phyloP scores from a whole-genome alignment of 2,888 invertebrate genomes.

The Callimorpha dominula region DNA sequence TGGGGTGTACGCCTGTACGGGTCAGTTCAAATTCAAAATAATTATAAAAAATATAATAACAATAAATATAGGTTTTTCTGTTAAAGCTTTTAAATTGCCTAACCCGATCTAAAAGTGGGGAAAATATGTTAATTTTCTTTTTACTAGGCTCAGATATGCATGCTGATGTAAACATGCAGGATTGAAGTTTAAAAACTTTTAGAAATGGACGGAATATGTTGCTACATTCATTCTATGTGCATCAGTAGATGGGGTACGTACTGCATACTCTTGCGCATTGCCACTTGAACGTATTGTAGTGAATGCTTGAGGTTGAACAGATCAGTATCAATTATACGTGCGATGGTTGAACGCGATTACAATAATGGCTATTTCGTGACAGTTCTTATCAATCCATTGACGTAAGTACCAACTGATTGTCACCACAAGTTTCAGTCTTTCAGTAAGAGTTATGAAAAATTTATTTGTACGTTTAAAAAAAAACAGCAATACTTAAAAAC shows the following conservation, averaged over 20 bases:
- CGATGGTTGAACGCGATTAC: slow-evolving; percentile 43
- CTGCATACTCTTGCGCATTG: neutral
- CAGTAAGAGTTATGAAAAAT: neutral
- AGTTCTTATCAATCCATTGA: slow-evolving; percentile 51
- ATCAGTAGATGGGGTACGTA: neutral
- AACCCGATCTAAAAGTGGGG: too few relatives aligned
- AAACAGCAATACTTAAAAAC: neutral
- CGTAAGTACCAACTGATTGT: slow-evolving; percentile 35
- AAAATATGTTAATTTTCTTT: too few relatives aligned
- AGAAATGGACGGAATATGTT: neutral
- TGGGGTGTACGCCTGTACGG: too few relatives aligned
- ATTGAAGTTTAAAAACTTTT: too few relatives aligned
- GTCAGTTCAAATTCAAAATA: too few relatives aligned
- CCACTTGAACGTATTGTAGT: slow-evolving; percentile 19
- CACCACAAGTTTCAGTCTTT: slow-evolving; percentile 9
- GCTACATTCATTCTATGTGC: neutral
- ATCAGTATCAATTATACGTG: slow-evolving; percentile 41
- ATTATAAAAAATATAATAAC: too few relatives aligned
- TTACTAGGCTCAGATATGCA: too few relatives aligned
- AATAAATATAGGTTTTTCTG: too few relatives aligned
- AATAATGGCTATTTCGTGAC: slow-evolving; percentile 52
- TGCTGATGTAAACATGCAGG: too few relatives aligned
- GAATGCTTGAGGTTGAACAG: slow-evolving; percentile 36
- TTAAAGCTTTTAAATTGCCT: too few relatives aligned
- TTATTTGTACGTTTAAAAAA: neutral